These are phyloP conservation scores for Thalassophryne amazonica DNA, from an alignment of 2,797 vertebrate genomes.

Conservation along the genomic window DNA sequence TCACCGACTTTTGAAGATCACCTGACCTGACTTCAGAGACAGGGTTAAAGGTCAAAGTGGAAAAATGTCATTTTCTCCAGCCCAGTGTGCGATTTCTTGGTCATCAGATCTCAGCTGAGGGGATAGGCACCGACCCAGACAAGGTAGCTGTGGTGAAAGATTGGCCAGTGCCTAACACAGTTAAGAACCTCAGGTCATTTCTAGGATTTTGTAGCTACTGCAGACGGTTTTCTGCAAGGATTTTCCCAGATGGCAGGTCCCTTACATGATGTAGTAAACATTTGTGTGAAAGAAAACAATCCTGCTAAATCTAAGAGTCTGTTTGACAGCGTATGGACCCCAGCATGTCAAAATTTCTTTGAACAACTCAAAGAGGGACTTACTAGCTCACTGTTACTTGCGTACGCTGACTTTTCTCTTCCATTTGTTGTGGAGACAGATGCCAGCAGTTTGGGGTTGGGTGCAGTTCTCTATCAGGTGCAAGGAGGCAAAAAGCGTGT, in stretches of 20 bases:
- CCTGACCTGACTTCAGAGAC: not conserved
- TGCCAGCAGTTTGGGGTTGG: not conserved
- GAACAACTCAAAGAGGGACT: not conserved
- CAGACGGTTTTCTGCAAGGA: not conserved
- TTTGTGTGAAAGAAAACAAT: not conserved
- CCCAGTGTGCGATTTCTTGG: not conserved
- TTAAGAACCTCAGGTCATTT: not conserved
- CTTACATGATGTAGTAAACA: not conserved
- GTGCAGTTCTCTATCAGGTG: not conserved
- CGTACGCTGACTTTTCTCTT: not conserved
- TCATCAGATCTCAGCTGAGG: not conserved
- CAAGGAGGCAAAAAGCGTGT: not conserved
- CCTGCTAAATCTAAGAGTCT: not conserved
- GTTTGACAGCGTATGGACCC: not conserved
- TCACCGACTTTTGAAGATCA: too few species aligned
- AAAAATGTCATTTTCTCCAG: not conserved
- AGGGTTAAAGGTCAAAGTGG: slow-evolving; percentile 1
- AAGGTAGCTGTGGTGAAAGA: not conserved
- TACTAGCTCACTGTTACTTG: not conserved
- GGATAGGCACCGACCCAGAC: not conserved
- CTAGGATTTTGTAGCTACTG: not conserved
- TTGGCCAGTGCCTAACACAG: too few species aligned
- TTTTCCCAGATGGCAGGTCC: not conserved
- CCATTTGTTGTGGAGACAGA: not conserved
- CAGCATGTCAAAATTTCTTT: not conserved